Percentiles rank a stretch among this genome's conserved stretches.
Conservation (phyloP, 2,888 invertebrate species). For the Cephus runcator region DNA sequence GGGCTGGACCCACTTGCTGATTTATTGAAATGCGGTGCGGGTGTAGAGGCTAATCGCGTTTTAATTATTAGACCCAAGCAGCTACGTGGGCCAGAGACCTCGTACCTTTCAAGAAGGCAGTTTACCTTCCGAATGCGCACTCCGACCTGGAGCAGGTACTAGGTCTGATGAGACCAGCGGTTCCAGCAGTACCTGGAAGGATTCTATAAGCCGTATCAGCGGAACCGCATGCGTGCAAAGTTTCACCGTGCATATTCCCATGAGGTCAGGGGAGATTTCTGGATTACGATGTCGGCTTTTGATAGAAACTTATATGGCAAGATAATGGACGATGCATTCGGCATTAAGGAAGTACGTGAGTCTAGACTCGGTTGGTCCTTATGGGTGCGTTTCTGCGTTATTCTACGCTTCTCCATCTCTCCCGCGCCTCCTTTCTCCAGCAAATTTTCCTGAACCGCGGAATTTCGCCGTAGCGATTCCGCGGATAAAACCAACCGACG, state of each 20-base stretch:
- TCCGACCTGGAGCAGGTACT: neutral
- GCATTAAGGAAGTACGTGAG: slow-evolving; percentile 63
- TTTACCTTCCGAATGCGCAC: neutral
- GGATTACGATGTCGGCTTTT: slow-evolving; percentile 59
- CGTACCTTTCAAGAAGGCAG: neutral
- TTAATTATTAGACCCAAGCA: slow-evolving; percentile 26
- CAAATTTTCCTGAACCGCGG: slow-evolving; percentile 25
- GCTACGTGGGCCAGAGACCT: neutral
- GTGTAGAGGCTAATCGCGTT: slow-evolving; percentile 37
- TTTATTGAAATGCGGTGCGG: slow-evolving; percentile 29
- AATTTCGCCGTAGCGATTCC: slow-evolving; percentile 7
- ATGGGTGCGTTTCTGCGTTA: slow-evolving; percentile 43
- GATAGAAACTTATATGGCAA: slow-evolving; percentile 62
- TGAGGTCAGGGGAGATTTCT: slow-evolving; percentile 52
- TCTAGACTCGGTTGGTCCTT: slow-evolving; percentile 46
- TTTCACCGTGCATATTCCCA: slow-evolving; percentile 52
- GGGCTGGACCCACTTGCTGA: slow-evolving; percentile 12
- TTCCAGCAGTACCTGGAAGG: neutral
- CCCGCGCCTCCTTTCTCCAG: slow-evolving; percentile 19
- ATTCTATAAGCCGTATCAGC: slow-evolving; percentile 1
- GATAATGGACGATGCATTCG: slow-evolving; percentile 58
- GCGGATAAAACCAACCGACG: neutral
- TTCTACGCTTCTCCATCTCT: neutral
- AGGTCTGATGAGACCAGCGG: neutral
- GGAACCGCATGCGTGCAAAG: slow-evolving; percentile 41